Evolutionary conservation across 2,113 vertebrate species (phyloP).

Genomic region (Vimba vimba): DNA sequence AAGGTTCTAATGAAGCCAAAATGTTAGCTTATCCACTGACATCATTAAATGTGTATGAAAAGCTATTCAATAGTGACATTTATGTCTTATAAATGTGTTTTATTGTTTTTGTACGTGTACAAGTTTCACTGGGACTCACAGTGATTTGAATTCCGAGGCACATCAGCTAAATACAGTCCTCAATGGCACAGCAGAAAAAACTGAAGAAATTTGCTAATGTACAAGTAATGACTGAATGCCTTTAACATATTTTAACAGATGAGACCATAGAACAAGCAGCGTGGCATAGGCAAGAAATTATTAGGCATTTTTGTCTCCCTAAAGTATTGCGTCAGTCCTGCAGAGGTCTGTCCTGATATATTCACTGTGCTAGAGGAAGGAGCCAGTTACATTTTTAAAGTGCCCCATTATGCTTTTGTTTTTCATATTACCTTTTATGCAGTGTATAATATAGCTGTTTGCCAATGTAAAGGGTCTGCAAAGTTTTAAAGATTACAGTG

Average conservation of each 20-base stretch:
- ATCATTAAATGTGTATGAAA: not conserved
- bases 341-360: conserved; percentile 67
- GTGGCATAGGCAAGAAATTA: conserved; percentile 48
- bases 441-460: too few relatives aligned
- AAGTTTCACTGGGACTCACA: conserved; percentile 1
- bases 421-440: too few relatives aligned
- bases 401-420: too few relatives aligned
- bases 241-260: not conserved
- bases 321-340: conserved; percentile 63
- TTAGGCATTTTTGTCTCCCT: conserved; percentile 53
- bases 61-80: conserved; percentile 5
- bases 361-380: conserved; percentile 46
- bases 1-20: not conserved
- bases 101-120: conserved; percentile 10
- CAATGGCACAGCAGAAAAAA: conserved; percentile 6
- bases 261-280: conserved; percentile 7
- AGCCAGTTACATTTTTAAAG: not conserved
- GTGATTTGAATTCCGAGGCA: conserved; percentile 12
- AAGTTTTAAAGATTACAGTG: too few relatives aligned
- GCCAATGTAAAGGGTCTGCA: too few relatives aligned
- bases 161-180: conserved; percentile 24
- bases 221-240: conserved; percentile 11
- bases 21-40: not conserved
- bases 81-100: not conserved
- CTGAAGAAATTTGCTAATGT: not conserved